phyloP scores from a whole-genome alignment of 1,140 invertebrate genomes.

The Trichoplusia ni region DNA sequence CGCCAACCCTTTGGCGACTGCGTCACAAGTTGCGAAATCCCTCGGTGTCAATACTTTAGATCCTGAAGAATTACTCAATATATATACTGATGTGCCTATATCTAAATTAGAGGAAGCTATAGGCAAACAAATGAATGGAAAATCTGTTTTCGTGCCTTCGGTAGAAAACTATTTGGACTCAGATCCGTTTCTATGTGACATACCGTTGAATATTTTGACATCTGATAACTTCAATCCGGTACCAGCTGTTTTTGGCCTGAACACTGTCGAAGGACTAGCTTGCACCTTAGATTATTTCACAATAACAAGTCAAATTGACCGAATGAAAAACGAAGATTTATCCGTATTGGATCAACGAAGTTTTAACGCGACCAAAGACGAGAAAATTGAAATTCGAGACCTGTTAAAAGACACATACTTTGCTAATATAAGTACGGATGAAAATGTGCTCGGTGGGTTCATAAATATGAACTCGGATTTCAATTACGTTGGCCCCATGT shows the following conservation, averaged over 20 bases:
- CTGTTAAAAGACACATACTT: slow-evolving; percentile 66
- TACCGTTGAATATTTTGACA: slow-evolving; percentile 73
- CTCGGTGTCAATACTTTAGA: slow-evolving; percentile 58
- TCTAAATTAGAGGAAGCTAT: slow-evolving; percentile 65
- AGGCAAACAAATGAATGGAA: slow-evolving; percentile 68
- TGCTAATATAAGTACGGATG: slow-evolving; percentile 57
- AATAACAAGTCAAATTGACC: slow-evolving; percentile 68
- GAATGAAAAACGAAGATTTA: slow-evolving; percentile 70
- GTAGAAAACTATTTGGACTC: slow-evolving; percentile 73
- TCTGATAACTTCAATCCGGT: slow-evolving; percentile 66
- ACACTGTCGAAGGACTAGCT: slow-evolving; percentile 69
- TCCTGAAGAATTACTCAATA: slow-evolving; percentile 53
- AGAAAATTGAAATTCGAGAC: slow-evolving; percentile 56
- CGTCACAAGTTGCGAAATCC: slow-evolving; percentile 66
- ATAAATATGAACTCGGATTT: slow-evolving; percentile 74
- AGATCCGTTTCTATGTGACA: slow-evolving; percentile 77
- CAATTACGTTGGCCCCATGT: slow-evolving; percentile 63
- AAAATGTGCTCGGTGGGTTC: slow-evolving; percentile 61
- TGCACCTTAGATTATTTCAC: slow-evolving; percentile 68
- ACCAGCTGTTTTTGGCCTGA: slow-evolving; percentile 78
- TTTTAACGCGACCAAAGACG: slow-evolving; percentile 48
- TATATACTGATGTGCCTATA: slow-evolving; percentile 55
- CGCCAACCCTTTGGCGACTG: slow-evolving; percentile 55
- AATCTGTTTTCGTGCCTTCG: slow-evolving; percentile 76
- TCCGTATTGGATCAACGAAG: slow-evolving; percentile 63